These are phyloP conservation scores for Xestobium rufovillosum DNA, from an alignment of 2,888 invertebrate genomes.

Conservation along the genomic window DNA sequence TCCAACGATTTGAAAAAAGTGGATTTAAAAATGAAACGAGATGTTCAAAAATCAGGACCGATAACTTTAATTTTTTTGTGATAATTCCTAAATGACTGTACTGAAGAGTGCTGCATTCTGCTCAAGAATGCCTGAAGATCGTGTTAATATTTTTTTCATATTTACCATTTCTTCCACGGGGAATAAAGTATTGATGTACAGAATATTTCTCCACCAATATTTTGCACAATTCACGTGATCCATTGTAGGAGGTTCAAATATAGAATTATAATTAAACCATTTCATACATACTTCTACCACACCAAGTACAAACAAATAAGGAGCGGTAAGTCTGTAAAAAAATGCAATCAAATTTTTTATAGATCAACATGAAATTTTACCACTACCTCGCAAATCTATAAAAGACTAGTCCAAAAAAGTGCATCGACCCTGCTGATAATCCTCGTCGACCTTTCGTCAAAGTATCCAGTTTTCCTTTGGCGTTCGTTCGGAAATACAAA, in stretches of 20 bases:
- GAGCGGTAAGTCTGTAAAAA: constrained; percentile 62
- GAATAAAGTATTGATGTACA: constrained; percentile 80
- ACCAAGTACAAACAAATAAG: constrained; percentile 76
- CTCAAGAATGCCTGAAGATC: too few relatives aligned
- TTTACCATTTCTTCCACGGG: constrained; percentile 78
- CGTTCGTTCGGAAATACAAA: constrained; percentile 72
- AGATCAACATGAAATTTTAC: too few relatives aligned
- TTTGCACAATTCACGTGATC: constrained; percentile 76
- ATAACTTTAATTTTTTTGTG: too few relatives aligned
- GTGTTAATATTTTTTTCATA: too few relatives aligned
- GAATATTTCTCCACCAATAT: constrained; percentile 82
- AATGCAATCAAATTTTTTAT: too few relatives aligned
- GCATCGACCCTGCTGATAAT: constrained; percentile 55
- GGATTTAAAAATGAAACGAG: too few relatives aligned
- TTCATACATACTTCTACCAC: constrained; percentile 81
- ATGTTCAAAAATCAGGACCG: too few relatives aligned
- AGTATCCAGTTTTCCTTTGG: constrained; percentile 64
- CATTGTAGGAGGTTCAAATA: constrained; percentile 75
- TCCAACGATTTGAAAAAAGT: too few relatives aligned
- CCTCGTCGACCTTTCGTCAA: constrained; percentile 56
- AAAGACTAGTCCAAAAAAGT: constrained; percentile 67
- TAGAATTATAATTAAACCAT: constrained; percentile 73
- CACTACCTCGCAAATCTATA: constrained; percentile 75
- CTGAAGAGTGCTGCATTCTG: too few relatives aligned
- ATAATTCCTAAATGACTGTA: too few relatives aligned